Evolutionary conservation across 2,888 invertebrate species (phyloP), one percentile per base, ranked within the genome.

Genomic region (Yponomeuta evonymella): DNA sequence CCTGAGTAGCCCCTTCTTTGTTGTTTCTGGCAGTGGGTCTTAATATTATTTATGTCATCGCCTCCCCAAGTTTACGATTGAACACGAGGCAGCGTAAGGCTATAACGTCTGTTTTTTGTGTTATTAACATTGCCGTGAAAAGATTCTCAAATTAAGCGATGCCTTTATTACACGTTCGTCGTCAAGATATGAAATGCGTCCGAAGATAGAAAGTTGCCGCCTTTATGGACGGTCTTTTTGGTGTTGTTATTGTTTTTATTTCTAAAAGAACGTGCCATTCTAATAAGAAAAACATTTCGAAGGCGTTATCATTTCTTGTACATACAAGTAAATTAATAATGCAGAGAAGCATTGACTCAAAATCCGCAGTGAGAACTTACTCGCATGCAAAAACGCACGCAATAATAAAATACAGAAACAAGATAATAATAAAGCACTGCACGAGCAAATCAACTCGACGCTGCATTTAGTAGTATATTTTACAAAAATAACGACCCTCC

Each of bases 31-130:
- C 80, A 81, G 77, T 80, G 79, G 79, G 79, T 79, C 83, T 84
- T 82, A 79, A 86, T 86, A 88, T 88, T 85, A 89, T 90, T 89
- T 88, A 88, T 88, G 88, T 87, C 87, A 84, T 80, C 85, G 83
- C 80, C 79, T 82, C 82, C 80, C 82, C 78, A 79, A 81, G 74
- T 85, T 84, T 83, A 83, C 79, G 84, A 83, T 80, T 79, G 73
- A 77, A 75, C 76, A 76, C 74, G 68, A 73, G 73, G 77, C 75
- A 76, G 78, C 51, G 51, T 58, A 9, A 15, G 75, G 78, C 78
- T 77, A 84, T 86, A 86, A 84, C 82, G 82, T 85, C 79, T 73
- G 75, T 81, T 86, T 88, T 87, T 83, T 81, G 81, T 85, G 76
- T 84, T 81, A 83, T 82, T 80, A 58, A 82, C 79, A 81, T 82